Percentiles rank a stretch among this genome's conserved stretches.
phyloP scores from a whole-genome alignment of 2,113 vertebrate species.

The Phodopus roborovskii region DNA sequence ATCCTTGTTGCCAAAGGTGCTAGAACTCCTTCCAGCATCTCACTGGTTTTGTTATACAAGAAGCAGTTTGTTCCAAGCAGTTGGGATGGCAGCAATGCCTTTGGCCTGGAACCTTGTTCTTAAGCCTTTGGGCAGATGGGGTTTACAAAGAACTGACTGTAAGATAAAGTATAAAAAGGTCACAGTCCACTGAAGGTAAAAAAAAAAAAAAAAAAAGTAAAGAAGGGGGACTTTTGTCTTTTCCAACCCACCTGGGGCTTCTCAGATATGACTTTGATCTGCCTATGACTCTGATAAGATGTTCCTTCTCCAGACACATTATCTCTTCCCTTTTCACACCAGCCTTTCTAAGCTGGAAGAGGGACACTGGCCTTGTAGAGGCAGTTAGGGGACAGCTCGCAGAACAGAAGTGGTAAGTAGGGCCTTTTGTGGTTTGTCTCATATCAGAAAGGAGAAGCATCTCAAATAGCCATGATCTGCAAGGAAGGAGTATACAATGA shows the following conservation, averaged over 20 bases:
- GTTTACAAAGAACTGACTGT: constrained; percentile 49
- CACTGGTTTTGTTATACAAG: neutral
- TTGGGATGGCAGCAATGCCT: neutral
- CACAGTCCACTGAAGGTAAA: neutral
- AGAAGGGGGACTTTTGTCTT: constrained; percentile 37
- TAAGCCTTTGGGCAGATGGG: constrained; percentile 4
- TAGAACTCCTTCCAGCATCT: constrained; percentile 31
- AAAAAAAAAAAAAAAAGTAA: too few relatives aligned
- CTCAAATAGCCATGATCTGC: neutral
- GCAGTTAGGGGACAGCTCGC: neutral
- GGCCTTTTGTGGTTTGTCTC: neutral
- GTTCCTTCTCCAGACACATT: constrained; percentile 10
- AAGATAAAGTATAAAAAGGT: constrained; percentile 35
- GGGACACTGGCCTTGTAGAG: neutral
- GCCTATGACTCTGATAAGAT: constrained; percentile 27
- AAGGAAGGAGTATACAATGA: neutral
- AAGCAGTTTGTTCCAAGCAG: neutral
- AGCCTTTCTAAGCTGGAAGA: neutral
- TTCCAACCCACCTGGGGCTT: constrained; percentile 43
- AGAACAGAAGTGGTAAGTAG: neutral
- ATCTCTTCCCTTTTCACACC: constrained; percentile 12
- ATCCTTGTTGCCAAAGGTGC: constrained; percentile 50
- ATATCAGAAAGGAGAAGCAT: neutral
- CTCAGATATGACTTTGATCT: constrained; percentile 62
- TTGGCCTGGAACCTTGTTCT: constrained; percentile 28